Conservation (phyloP, 2,797 vertebrate species). For the Melanotaenia parkinsoni region DNA sequence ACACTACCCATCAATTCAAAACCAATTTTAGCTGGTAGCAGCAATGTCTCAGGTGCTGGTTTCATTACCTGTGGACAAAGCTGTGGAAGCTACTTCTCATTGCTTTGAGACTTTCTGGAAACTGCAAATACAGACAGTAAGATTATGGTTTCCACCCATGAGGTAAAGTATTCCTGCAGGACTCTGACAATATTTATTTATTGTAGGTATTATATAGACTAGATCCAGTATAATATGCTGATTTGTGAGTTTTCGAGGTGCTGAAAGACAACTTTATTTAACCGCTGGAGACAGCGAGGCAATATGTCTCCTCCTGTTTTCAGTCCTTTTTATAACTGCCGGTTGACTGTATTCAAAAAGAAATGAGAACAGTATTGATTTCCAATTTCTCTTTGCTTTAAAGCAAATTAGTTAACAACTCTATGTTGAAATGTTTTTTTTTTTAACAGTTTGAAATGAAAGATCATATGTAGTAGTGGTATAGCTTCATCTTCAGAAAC, state of each 20-base stretch:
- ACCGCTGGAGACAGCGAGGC: neutral
- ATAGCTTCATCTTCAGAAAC: conserved; percentile 17
- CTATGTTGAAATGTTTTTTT: neutral
- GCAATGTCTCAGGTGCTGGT: conserved; percentile 8
- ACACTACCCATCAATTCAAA: neutral
- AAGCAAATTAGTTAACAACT: neutral
- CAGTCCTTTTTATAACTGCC: neutral
- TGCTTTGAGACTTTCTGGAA: conserved; percentile 9
- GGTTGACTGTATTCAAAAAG: neutral
- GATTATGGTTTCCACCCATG: neutral
- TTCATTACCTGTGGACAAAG: conserved; percentile 2
- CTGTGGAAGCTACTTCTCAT: neutral
- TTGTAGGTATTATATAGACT: neutral
- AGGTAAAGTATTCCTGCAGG: conserved; percentile 1
- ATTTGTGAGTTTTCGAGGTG: conserved; percentile 4
- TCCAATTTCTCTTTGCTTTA: neutral
- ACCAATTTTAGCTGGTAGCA: neutral
- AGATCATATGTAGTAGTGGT: neutral
- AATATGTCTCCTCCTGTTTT: neutral
- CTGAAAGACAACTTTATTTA: conserved; percentile 1
- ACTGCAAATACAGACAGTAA: conserved; percentile 2
- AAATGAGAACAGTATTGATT: conserved; percentile 7
- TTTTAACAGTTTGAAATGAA: neutral
- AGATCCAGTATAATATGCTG: neutral
- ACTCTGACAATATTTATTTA: neutral